These are phyloP conservation scores for Spondyliosoma cantharus DNA, from an alignment of 2,797 vertebrate species.

Conservation along the genomic window DNA sequence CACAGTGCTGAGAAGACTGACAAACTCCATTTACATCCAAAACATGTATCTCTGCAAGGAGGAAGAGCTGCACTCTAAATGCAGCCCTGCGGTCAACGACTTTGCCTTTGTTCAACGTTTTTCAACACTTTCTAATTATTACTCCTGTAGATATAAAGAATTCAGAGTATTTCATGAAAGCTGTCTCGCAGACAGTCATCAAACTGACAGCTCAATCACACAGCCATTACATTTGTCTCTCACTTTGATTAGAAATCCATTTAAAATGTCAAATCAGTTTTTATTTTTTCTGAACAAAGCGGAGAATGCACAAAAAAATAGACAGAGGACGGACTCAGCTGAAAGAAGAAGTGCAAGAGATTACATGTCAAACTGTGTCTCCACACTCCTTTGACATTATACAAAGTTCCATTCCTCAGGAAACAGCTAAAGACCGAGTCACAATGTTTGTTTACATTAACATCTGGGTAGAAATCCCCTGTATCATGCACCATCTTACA, in stretches of 20 bases:
- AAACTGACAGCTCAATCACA: constrained; percentile 64
- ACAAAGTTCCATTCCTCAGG: background rate
- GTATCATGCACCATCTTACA: too few species aligned
- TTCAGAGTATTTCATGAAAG: constrained; percentile 61
- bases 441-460: too few species aligned
- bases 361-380: constrained; percentile 47
- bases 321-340: constrained; percentile 25
- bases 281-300: constrained; percentile 65
- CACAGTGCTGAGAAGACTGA: constrained; percentile 51
- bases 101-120: constrained; percentile 51
- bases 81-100: constrained; percentile 9
- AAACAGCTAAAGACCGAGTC: background rate
- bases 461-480: too few species aligned
- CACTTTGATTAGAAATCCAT: constrained; percentile 73
- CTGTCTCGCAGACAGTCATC: constrained; percentile 48
- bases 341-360: constrained; percentile 43
- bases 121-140: constrained; percentile 56
- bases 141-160: constrained; percentile 48
- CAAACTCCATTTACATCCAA: constrained; percentile 61
- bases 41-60: constrained; percentile 29
- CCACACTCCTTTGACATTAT: constrained; percentile 4
- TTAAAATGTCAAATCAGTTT: constrained; percentile 70
- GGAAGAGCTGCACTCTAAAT: constrained; percentile 24
- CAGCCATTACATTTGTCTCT: constrained; percentile 66
- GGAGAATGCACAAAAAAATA: constrained; percentile 28